A percentile compares a stretch with the other conserved stretches of the same genome.
phyloP scores from a whole-genome alignment of 1,140 invertebrate genomes.

The Tigriopus japonicus region DNA sequence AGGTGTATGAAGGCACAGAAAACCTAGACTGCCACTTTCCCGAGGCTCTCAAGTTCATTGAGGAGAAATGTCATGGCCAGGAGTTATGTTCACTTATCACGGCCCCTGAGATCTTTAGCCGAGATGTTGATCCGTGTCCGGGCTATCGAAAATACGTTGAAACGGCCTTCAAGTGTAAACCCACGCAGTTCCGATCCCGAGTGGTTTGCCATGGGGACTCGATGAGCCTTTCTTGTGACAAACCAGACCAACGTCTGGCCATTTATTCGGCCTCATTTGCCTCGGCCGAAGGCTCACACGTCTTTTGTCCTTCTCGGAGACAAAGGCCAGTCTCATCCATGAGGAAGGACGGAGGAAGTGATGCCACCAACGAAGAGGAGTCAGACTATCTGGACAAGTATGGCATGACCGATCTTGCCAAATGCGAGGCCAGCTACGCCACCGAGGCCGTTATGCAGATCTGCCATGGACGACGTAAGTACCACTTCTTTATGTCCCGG shows the following conservation, averaged over 20 bases:
- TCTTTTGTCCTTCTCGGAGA: slow-evolving; percentile 45
- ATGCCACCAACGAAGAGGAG: slow-evolving; percentile 12
- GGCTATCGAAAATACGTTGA: slow-evolving; percentile 67
- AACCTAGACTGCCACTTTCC: slow-evolving; percentile 1
- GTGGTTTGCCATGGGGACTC: slow-evolving; percentile 74
- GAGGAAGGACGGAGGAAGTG: not conserved
- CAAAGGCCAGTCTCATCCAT: not conserved
- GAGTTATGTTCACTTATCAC: slow-evolving; percentile 6
- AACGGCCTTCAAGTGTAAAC: slow-evolving; percentile 80
- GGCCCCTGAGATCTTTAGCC: slow-evolving; percentile 5
- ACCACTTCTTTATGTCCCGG: slow-evolving; percentile 35
- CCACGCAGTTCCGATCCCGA: slow-evolving; percentile 74
- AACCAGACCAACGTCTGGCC: slow-evolving; percentile 60
- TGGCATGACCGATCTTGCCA: slow-evolving; percentile 31
- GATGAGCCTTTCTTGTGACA: slow-evolving; percentile 56
- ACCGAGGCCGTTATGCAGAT: slow-evolving; percentile 70
- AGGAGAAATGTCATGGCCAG: slow-evolving; percentile 10
- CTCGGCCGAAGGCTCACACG: slow-evolving; percentile 62
- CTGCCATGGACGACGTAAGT: slow-evolving; percentile 67
- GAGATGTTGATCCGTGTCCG: slow-evolving; percentile 54
- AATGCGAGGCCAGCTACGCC: slow-evolving; percentile 63
- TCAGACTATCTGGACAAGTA: not conserved
- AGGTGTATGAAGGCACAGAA: not conserved
- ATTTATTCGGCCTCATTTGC: slow-evolving; percentile 79
- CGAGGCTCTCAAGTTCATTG: slow-evolving; percentile 10